A percentile compares a stretch with the other conserved stretches of the same genome.
Conservation (phyloP, 1,140 invertebrate species). For the Drosophila elegans region DNA sequence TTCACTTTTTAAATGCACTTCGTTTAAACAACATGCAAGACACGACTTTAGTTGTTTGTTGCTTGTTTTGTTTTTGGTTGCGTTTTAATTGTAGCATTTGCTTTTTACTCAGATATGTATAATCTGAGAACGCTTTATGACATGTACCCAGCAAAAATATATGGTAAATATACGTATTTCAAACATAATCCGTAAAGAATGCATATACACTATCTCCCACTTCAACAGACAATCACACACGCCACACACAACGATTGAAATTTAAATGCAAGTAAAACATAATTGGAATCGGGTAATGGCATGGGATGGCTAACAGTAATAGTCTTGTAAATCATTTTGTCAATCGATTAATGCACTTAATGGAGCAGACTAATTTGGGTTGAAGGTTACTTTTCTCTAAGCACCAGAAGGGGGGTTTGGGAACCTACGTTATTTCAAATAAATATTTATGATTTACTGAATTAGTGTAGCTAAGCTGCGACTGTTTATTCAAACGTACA, state of each 20-base stretch:
- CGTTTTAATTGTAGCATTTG: slow-evolving; percentile 38
- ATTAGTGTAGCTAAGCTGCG: background rate
- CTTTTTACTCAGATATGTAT: slow-evolving; percentile 47
- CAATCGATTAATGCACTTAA: slow-evolving; percentile 51
- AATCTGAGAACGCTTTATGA: slow-evolving; percentile 71
- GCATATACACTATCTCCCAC: slow-evolving; percentile 32
- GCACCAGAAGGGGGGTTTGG: background rate
- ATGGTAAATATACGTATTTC: slow-evolving; percentile 41
- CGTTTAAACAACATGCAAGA: slow-evolving; percentile 74
- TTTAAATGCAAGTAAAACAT: slow-evolving; percentile 52
- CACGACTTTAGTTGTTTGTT: slow-evolving; percentile 55
- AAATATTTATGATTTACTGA: background rate
- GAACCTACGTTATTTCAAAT: background rate
- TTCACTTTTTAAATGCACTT: slow-evolving; percentile 64
- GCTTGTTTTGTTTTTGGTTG: slow-evolving; percentile 26
- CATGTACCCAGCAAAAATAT: slow-evolving; percentile 79
- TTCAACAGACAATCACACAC: slow-evolving; percentile 25
- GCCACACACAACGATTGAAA: slow-evolving; percentile 24
- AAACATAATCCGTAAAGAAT: slow-evolving; percentile 64
- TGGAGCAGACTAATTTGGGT: slow-evolving; percentile 39
- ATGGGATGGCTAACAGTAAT: slow-evolving; percentile 7
- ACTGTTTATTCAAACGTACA: background rate
- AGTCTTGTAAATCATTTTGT: slow-evolving; percentile 49
- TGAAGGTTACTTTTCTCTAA: background rate
- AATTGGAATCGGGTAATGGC: slow-evolving; percentile 12